Evolutionary conservation across 2,888 invertebrate species (phyloP).

Genomic region (Oxyteleia sp.): DNA sequence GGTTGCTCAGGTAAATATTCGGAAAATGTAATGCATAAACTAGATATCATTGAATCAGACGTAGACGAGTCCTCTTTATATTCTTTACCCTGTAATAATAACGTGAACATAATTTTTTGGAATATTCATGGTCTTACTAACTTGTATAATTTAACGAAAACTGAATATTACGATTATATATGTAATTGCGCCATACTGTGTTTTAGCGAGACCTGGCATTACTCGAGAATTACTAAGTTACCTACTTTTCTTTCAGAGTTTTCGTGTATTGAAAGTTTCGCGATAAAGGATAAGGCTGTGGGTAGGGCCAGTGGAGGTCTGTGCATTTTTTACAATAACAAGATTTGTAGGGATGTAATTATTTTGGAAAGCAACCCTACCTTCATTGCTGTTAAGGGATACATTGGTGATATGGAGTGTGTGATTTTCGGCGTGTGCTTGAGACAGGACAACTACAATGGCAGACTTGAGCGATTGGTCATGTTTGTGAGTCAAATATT

Average conservation of each 20-base stretch:
- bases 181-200: conserved; percentile 9
- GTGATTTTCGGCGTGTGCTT: neutral
- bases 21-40: no score
- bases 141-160: conserved; percentile 5
- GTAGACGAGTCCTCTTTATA: no score
- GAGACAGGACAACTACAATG: conserved; percentile 4
- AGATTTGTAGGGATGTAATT: neutral
- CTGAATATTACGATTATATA: neutral
- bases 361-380: neutral
- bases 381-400: neutral
- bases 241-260: conserved; percentile 12
- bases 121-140: conserved; percentile 9
- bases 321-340: neutral
- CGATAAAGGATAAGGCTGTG: neutral
- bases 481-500: neutral
- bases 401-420: neutral
- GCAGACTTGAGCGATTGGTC: conserved; percentile 1
- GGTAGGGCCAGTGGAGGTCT: conserved; percentile 17
- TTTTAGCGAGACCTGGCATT: conserved; percentile 24
- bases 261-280: conserved; percentile 4
- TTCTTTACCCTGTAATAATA: neutral
- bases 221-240: neutral
- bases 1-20: neutral
- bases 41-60: neutral
- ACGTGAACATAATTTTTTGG: conserved; percentile 23